phyloP scores from a whole-genome alignment of 2,113 vertebrate species.

The Struthidea cinerea region DNA sequence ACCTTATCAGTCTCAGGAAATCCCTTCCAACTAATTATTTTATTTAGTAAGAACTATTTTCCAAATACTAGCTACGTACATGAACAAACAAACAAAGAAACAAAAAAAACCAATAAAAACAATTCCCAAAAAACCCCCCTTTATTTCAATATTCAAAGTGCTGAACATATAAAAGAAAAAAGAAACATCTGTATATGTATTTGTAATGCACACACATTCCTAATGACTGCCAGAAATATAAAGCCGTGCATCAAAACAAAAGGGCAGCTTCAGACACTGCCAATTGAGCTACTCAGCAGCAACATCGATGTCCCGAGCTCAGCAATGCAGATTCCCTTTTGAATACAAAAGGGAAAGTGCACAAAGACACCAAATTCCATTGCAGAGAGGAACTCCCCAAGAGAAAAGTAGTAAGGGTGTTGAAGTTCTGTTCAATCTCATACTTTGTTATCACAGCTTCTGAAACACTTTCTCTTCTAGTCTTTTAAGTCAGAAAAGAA shows the following conservation, averaged over 20 bases:
- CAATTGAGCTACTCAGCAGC: neutral
- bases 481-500: neutral
- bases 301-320: neutral
- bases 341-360: neutral
- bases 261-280: neutral
- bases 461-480: neutral
- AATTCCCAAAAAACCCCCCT: rapidly evolving
- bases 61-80: neutral
- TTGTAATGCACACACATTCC: neutral
- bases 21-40: neutral
- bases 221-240: neutral
- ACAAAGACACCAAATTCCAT: neutral
- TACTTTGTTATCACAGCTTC: neutral
- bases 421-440: neutral
- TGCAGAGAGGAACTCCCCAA: neutral
- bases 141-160: neutral
- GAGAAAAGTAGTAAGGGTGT: neutral
- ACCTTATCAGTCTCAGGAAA: neutral
- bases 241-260: neutral
- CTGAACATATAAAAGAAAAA: neutral
- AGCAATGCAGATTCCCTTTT: neutral
- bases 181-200: neutral
- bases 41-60: neutral
- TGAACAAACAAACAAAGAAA: neutral
- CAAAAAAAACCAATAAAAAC: neutral